Conservation (phyloP, 1,140 invertebrate genomes). For the Rhagoletis pomonella region DNA sequence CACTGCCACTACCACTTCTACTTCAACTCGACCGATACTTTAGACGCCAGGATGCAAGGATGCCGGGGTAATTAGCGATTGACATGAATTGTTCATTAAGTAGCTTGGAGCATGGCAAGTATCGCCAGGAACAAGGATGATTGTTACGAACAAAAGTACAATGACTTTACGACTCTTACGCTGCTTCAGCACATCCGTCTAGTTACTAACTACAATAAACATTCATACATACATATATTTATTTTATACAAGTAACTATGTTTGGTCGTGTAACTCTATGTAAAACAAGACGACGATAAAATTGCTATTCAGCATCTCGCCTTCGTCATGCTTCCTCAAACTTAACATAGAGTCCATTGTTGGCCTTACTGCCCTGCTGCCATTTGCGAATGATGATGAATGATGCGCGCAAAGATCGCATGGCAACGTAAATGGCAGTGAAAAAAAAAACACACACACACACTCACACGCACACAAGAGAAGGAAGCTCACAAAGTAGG, state of each 20-base stretch:
- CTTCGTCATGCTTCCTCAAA: not conserved
- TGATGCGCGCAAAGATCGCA: slow-evolving; percentile 40
- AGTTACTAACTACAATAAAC: not conserved
- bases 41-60: slow-evolving; percentile 57
- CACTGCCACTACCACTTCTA: not conserved
- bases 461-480: not conserved
- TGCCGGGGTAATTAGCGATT: slow-evolving; percentile 70
- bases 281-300: not conserved
- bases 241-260: not conserved
- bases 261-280: not conserved
- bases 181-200: not conserved
- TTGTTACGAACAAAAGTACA: slow-evolving; percentile 21
- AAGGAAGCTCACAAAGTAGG: slow-evolving; percentile 44
- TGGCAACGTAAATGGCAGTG: not conserved
- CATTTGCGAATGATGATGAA: slow-evolving; percentile 40
- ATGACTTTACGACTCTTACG: slow-evolving; percentile 41
- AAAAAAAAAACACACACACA: not conserved
- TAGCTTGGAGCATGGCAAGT: slow-evolving; percentile 57
- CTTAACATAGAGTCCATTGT: not conserved
- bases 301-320: not conserved
- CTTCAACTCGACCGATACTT: not conserved
- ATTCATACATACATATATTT: not conserved
- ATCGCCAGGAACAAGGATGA: slow-evolving; percentile 15
- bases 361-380: slow-evolving; percentile 40
- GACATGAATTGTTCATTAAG: slow-evolving; percentile 73